Evolutionary conservation across 2,797 vertebrate genomes (phyloP).

Genomic region (Darevskia nairensis): DNA sequence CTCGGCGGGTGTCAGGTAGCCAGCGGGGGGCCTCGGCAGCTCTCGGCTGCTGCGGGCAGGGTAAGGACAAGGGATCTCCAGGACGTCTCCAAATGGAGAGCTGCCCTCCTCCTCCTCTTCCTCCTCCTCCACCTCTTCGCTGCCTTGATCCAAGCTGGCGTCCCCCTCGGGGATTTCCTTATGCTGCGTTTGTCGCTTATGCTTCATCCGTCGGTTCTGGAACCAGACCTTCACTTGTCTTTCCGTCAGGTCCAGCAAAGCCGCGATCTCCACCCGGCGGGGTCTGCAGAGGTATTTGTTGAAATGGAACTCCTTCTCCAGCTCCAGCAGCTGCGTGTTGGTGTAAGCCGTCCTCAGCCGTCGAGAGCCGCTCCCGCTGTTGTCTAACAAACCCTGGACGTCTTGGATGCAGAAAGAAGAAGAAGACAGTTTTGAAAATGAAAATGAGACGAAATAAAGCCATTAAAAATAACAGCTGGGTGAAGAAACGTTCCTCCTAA

Average conservation of each 20-base stretch:
- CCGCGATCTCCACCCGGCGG: conserved; percentile 87
- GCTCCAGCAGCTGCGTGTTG: conserved; percentile 88
- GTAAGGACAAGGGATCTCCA: conserved; percentile 72
- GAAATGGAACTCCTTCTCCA: conserved; percentile 93
- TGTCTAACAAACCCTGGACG: conserved; percentile 78
- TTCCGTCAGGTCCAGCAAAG: conserved; percentile 87
- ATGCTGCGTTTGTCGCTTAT: conserved; percentile 87
- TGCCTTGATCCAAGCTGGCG: conserved; percentile 55
- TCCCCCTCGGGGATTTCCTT: conserved; percentile 86
- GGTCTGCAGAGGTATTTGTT: conserved; percentile 90
- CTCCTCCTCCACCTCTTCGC: conserved; percentile 83
- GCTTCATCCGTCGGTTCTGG: conserved; percentile 91
- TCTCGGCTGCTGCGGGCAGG: conserved; percentile 51
- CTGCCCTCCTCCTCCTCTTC: conserved; percentile 79
- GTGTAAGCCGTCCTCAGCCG: conserved; percentile 89
- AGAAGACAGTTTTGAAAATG: background rate
- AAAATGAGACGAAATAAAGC: background rate
- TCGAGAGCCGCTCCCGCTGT: conserved; percentile 74
- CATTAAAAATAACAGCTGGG: background rate
- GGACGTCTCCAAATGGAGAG: conserved; percentile 77
- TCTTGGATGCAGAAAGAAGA: conserved; percentile 73
- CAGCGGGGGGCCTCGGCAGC: conserved; percentile 58
- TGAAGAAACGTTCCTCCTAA: background rate
- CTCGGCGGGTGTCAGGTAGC: conserved; percentile 66
- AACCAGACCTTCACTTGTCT: conserved; percentile 93